These are phyloP conservation scores for Drosophila burlai DNA, from an alignment of 1,140 invertebrate species.

Conservation along the genomic window DNA sequence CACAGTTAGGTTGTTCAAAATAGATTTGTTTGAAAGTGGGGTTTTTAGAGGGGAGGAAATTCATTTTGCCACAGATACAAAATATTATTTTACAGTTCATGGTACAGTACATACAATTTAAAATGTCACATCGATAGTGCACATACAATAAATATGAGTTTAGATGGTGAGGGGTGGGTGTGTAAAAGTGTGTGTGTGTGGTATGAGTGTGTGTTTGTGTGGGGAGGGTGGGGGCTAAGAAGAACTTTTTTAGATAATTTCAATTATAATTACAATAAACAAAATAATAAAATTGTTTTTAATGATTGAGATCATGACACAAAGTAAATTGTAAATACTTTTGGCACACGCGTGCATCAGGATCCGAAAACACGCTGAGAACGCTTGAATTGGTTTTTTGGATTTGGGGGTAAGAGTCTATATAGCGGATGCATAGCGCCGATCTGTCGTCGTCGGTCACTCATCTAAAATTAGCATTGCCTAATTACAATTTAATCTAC, in stretches of 20 bases:
- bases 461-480: conserved; percentile 44
- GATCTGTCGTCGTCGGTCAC: conserved; percentile 3
- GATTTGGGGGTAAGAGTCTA: conserved; percentile 43
- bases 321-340: conserved; percentile 77
- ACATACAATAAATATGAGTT: conserved; percentile 45
- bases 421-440: conserved; percentile 54
- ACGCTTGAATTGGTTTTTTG: conserved; percentile 71
- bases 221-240: conserved; percentile 18
- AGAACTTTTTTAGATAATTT: conserved; percentile 68
- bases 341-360: conserved; percentile 71
- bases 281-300: conserved; percentile 71
- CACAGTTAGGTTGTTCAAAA: conserved; percentile 60
- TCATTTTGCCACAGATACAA: conserved; percentile 38
- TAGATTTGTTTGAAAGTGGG: conserved; percentile 7
- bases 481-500: conserved; percentile 66
- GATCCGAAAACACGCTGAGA: conserved; percentile 73
- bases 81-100: conserved; percentile 34
- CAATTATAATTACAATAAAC: conserved; percentile 76
- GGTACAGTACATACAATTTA: conserved; percentile 47
- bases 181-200: conserved; percentile 21
- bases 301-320: conserved; percentile 77
- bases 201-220: conserved; percentile 20
- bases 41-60: conserved; percentile 30
- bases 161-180: not conserved
- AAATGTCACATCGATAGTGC: conserved; percentile 38